A percentile compares a stretch with the other conserved stretches of the same genome.
phyloP scores from a whole-genome alignment of 2,888 invertebrate species.

The Mesopsocus fuscifrons region DNA sequence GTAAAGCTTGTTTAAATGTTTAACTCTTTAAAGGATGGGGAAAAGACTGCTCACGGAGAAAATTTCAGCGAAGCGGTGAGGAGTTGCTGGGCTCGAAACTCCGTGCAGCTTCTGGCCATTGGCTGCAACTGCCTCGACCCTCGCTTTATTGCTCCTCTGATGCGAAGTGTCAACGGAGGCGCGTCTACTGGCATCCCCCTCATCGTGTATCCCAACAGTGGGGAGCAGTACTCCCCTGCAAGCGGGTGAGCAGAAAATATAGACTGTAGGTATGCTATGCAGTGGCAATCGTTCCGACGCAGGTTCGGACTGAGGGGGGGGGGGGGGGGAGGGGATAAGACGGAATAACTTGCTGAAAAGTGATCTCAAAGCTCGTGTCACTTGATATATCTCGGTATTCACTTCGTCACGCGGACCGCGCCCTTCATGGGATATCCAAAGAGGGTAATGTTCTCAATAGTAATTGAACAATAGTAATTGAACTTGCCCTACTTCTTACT shows the following conservation, averaged over 20 bases:
- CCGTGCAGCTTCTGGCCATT: constrained; percentile 57
- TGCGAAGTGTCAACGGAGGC: constrained; percentile 31
- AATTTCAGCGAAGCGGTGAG: constrained; percentile 51
- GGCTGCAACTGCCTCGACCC: constrained; percentile 80
- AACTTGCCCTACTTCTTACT: no score
- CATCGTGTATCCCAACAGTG: constrained; percentile 85
- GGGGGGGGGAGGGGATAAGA: no score
- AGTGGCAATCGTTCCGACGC: no score
- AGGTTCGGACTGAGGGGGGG: no score
- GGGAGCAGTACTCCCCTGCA: constrained; percentile 52
- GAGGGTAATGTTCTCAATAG: no score
- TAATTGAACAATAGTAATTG: no score
- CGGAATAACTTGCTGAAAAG: no score
- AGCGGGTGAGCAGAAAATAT: constrained; percentile 34
- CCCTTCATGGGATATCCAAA: no score
- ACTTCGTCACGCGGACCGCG: no score
- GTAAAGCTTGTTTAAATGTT: neutral
- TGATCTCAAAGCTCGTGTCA: neutral
- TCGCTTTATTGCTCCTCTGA: constrained; percentile 36
- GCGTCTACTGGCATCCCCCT: constrained; percentile 40
- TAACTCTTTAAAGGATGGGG: constrained; percentile 31
- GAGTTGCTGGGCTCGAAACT: constrained; percentile 35
- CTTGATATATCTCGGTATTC: no score
- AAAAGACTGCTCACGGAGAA: constrained; percentile 58
- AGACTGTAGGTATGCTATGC: no score